phyloP scores from a whole-genome alignment of 2,888 invertebrate species.

The Apotomis betuletana region DNA sequence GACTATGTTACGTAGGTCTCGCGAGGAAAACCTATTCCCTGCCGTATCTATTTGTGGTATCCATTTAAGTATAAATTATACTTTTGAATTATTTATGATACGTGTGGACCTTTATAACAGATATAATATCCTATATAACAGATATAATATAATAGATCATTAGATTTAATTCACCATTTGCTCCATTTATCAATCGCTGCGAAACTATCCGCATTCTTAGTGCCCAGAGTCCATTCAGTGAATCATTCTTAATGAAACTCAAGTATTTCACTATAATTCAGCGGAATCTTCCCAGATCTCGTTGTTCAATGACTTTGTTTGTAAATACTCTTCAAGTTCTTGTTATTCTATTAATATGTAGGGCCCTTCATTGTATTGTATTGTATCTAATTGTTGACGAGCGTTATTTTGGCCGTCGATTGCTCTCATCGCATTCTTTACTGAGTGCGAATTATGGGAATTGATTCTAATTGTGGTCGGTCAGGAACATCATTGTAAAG shows the following conservation, averaged over 20 bases:
- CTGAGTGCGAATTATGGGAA: conserved; percentile 58
- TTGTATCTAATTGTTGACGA: conserved; percentile 45
- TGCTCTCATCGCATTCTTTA: conserved; percentile 47
- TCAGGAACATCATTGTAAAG: conserved; percentile 14
- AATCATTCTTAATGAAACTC: conserved; percentile 39
- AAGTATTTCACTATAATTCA: conserved; percentile 21
- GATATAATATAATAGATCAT: background rate
- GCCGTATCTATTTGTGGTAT: conserved; percentile 12
- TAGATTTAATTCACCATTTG: conserved; percentile 28
- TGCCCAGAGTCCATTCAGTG: conserved; percentile 48
- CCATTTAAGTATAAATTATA: conserved; percentile 16
- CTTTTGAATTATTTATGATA: conserved; percentile 37
- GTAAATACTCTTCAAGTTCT: conserved; percentile 30
- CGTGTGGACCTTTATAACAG: conserved; percentile 11
- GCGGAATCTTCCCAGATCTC: conserved; percentile 30
- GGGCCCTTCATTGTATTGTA: conserved; percentile 31
- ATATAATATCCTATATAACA: conserved; percentile 10
- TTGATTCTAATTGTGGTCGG: conserved; percentile 59
- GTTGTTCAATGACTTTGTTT: conserved; percentile 24
- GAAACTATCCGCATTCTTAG: conserved; percentile 59
- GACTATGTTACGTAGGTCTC: conserved; percentile 12
- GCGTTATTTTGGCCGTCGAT: conserved; percentile 54
- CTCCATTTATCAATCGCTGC: conserved; percentile 30
- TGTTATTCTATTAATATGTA: conserved; percentile 34
- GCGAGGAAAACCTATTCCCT: conserved; percentile 10